Conservation (phyloP, 92 coral and sea anemone genomes). For the Diadumene lineata region DNA sequence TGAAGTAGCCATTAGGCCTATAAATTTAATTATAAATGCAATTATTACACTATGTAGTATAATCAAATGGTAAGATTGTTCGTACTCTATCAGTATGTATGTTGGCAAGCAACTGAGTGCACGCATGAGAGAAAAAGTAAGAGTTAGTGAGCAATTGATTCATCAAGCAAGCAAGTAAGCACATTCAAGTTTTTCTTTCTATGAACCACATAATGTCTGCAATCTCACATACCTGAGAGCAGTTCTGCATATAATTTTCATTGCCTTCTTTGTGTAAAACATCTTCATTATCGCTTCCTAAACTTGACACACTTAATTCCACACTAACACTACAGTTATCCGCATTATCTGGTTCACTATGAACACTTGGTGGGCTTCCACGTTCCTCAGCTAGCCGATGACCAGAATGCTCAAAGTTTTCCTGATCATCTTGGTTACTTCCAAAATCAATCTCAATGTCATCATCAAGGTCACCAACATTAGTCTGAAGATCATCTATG, state of each 20-base stretch:
- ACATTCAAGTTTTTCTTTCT: too few species aligned
- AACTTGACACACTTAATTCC: conserved; percentile 81
- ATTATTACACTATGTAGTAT: too few species aligned
- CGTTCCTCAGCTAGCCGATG: conserved; percentile 61
- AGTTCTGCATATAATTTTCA: background rate
- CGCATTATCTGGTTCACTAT: conserved; percentile 76
- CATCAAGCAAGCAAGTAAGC: too few species aligned
- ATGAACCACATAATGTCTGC: background rate
- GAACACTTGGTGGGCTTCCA: conserved; percentile 72
- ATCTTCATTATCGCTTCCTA: conserved; percentile 74
- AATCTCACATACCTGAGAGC: background rate
- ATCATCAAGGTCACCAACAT: conserved; percentile 34
- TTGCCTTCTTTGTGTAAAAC: conserved; percentile 17
- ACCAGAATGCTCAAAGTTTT: conserved; percentile 71
- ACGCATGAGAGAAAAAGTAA: too few species aligned
- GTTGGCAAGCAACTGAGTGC: too few species aligned
- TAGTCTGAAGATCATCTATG: conserved; percentile 40
- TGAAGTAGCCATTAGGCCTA: too few species aligned
- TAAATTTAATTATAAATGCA: too few species aligned
- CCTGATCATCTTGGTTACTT: conserved; percentile 40
- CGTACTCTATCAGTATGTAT: too few species aligned
- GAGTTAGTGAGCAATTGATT: too few species aligned
- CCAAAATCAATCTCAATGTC: conserved; percentile 70
- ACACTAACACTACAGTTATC: conserved; percentile 82
- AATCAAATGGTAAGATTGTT: too few species aligned